Base-by-base conservation (phyloP, 2,113 vertebrate genomes). In the Pluvianellus socialis region DNA sequence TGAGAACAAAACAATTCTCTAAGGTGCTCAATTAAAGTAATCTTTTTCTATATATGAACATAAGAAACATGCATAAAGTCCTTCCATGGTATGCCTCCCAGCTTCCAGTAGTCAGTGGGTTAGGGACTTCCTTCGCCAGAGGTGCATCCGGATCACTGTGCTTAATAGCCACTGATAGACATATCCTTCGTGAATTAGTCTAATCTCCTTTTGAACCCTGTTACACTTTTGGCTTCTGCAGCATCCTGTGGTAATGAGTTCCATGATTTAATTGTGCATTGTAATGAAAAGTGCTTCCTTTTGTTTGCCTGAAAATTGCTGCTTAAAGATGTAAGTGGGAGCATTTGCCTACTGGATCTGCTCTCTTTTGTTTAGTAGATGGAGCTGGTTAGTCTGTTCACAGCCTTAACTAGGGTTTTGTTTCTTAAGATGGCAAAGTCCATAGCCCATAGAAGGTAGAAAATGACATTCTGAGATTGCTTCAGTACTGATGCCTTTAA, bases 231-330 rank as follows among this genome's bases (percentile, higher is more conserved):
- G 92, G 92, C 94, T 95, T 79, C 87, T 93, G 81, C 74, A 93
- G 90, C 94, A 95, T 97, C 93, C 96, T 95, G 92, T 93, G 62
- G 62, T 82, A 90, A 90, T 79, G 77, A 83, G 71, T 88, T 88
- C 81, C 92, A 90, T 79, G 82, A 90, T 88, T 91, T 96, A 94
- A 94, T 88, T 88, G 85, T 79, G 77, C 62, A 81, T 70, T 79
- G 81, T 88, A 93, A 93, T 70, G 81, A 92, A 93, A 95, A 96
- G 49, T 42, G 74, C 42, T 97, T 96, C 96, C 96, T 93, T 91
- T 95, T 97, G 92, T 94, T 96, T 92, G 66, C 49, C 58, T 93
- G 84, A 95, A 79, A 81, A 79, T 79, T 76, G 21, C 66, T 82
- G 61, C 58, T 93, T 92, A 52, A 87, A 97, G 14, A 66, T 86